Percentiles rank a stretch among this genome's conserved stretches.
phyloP scores from a whole-genome alignment of 2,797 vertebrate genomes.

The Tapera naevia region DNA sequence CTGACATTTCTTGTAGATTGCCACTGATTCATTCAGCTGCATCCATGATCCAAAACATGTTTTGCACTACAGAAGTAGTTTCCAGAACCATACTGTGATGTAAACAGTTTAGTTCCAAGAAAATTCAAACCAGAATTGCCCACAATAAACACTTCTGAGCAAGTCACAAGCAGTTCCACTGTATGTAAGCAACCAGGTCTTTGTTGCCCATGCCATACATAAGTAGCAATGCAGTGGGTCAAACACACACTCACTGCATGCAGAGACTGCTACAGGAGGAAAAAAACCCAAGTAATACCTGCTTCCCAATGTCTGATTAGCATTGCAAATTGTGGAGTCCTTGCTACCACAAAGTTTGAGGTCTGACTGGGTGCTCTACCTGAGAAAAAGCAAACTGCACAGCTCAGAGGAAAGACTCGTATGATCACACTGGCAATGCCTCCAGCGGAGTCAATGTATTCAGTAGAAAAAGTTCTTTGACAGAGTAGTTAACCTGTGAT shows the following conservation, averaged over 20 bases:
- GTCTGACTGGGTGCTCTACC: neutral
- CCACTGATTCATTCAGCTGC: neutral
- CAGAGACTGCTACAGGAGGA: neutral
- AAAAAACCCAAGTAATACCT: neutral
- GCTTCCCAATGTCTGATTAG: neutral
- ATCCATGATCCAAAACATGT: fast-evolving
- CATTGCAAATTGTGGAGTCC: neutral
- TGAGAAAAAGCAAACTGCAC: neutral
- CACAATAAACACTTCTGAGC: neutral
- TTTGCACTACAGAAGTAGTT: neutral
- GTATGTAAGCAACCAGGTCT: neutral
- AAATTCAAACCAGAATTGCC: neutral
- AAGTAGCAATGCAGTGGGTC: neutral
- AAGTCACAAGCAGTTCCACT: neutral
- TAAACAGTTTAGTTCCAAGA: neutral
- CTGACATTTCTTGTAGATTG: neutral
- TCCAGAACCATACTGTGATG: neutral
- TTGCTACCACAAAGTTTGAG: neutral
- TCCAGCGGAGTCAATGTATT: neutral
- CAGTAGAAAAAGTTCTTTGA: neutral
- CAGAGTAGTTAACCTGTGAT: neutral
- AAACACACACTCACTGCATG: neutral
- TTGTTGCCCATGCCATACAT: neutral
- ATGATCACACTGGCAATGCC: neutral
- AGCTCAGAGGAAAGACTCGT: neutral